Percentiles rank a stretch among this genome's conserved stretches.
Evolutionary conservation across 1,140 invertebrate genomes (phyloP).

Genomic region (Zaprionus kolodkinae): DNA sequence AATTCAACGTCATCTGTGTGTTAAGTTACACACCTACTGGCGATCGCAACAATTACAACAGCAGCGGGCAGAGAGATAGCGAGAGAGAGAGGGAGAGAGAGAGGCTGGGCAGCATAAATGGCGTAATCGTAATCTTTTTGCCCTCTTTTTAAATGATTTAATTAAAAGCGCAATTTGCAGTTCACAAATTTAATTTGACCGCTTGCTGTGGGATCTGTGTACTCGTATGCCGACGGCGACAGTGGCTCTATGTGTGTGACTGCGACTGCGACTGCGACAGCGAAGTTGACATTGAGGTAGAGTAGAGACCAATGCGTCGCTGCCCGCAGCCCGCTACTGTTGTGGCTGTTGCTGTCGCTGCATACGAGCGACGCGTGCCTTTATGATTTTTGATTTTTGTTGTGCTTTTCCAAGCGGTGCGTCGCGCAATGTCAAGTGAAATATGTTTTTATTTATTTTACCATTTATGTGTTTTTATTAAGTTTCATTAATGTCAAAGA

Average conservation of each 20-base stretch:
- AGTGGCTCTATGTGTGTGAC: conserved; percentile 8
- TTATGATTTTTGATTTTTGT: conserved; percentile 23
- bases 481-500: conserved; percentile 35
- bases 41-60: conserved; percentile 37
- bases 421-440: conserved; percentile 22
- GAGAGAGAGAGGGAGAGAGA: background rate
- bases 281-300: conserved; percentile 53
- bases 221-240: conserved; percentile 31
- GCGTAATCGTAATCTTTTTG: conserved; percentile 82
- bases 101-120: conserved; percentile 50
- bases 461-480: conserved; percentile 19
- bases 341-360: conserved; percentile 1
- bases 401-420: conserved; percentile 24
- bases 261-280: conserved; percentile 13
- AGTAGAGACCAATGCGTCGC: conserved; percentile 35
- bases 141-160: conserved; percentile 76
- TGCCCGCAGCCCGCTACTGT: conserved; percentile 8
- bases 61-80: conserved; percentile 2
- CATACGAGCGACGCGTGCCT: conserved; percentile 48
- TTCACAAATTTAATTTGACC: conserved; percentile 74
- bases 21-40: conserved; percentile 7
- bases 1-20: background rate
- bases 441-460: conserved; percentile 19
- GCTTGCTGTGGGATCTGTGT: conserved; percentile 41
- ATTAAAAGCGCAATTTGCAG: conserved; percentile 77